Evolutionary conservation across 2,113 vertebrate species (phyloP).

Genomic region (Ciconia maguari): DNA sequence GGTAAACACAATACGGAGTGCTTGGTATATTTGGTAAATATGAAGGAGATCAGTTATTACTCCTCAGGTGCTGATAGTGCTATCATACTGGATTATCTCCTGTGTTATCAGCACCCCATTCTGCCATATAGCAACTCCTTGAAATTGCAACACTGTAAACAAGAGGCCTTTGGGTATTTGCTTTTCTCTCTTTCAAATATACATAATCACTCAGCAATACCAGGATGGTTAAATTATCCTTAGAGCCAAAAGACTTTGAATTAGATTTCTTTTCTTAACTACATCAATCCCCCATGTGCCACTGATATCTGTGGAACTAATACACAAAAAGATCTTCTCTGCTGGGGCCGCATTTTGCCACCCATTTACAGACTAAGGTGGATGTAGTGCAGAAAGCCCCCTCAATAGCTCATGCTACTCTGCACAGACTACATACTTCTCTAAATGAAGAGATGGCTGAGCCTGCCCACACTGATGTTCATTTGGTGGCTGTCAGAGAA

Average conservation of each 20-base stretch:
- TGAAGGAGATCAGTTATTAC: background rate
- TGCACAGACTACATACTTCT: accelerated
- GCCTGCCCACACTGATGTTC: background rate
- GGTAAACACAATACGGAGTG: slow-evolving; percentile 4
- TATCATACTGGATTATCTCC: background rate
- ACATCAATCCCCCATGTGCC: accelerated
- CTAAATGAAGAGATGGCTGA: background rate
- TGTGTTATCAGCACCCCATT: background rate
- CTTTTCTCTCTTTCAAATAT: slow-evolving; percentile 8
- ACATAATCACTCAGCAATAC: background rate
- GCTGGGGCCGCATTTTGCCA: background rate
- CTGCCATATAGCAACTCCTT: background rate
- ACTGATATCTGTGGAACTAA: background rate
- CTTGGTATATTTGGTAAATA: slow-evolving; percentile 24
- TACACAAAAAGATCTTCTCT: background rate
- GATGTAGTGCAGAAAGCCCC: background rate
- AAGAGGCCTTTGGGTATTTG: slow-evolving; percentile 35
- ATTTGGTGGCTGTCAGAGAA: background rate
- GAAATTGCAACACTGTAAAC: background rate
- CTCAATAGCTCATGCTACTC: accelerated
- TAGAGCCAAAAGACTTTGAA: slow-evolving; percentile 36
- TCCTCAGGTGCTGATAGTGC: background rate
- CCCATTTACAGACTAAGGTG: background rate
- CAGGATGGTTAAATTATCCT: background rate
- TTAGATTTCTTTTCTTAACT: background rate